Evolutionary conservation across 2,113 vertebrate genomes (phyloP), one percentile per base, ranked within the genome.

Genomic region (Perca flavescens): DNA sequence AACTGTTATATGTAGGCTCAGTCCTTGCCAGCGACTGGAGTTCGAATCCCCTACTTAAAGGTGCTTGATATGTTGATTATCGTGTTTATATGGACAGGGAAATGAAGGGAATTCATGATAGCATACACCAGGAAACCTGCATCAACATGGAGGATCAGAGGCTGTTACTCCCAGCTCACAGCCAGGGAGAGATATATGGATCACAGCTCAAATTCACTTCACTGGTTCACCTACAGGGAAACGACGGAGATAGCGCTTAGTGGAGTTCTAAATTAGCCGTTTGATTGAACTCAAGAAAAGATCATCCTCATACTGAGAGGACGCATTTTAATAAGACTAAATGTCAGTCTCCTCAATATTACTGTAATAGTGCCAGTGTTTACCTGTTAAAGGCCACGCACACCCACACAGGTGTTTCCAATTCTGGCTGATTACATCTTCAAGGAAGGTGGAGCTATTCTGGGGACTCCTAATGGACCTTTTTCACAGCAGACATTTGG

Each of bases 141-240:
- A 69, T 87, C 78, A 60, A 46, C 83, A 49, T 49, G 77, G 63
- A 65, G 53, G 74, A 85, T 89, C 79, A 83, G 73, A 80, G 78
- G 71, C 79, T 63, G 49, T 60, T 73, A 40, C 64, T 78, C 60
- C n/a, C 40, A 74, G 64, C 88, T 77, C 67, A 67, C 80, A 73
- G 28, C 64, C 40, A 28, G 36, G 47, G 25, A 62, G 11, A 1
- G 22, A 63, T n/a, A 14, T 67, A 74, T 10, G 25, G 81, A 88
- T 82, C 86, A 77, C 76, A 80, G 46, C 47, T 62, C 74, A 79
- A 34, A 40, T 9, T 40, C 36, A 77, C 54, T 86, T 86, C 60
- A 52, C 53, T 56, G 70, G 34, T 71, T 79, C 74, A 76, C 53
- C 77, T 72, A 9, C 74, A 63, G 75, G 73, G 65, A 85, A 22